phyloP scores from a whole-genome alignment of 2,797 vertebrate genomes.

The Hirundo rustica region DNA sequence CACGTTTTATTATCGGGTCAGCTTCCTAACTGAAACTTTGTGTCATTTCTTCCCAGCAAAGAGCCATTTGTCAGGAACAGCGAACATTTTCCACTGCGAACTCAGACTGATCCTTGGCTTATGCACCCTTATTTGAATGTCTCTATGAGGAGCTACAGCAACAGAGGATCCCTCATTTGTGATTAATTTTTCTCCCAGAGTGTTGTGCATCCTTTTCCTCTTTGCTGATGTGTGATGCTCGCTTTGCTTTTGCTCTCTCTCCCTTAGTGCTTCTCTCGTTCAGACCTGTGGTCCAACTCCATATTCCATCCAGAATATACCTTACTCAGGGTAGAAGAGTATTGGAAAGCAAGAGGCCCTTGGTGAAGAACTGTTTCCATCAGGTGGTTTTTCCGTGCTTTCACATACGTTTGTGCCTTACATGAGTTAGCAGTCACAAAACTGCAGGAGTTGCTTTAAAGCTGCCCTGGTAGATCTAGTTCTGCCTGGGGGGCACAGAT shows the following conservation, averaged over 20 bases:
- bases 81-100: background rate
- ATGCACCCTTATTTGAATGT: background rate
- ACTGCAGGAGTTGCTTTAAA: background rate
- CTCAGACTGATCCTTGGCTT: background rate
- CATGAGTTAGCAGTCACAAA: background rate
- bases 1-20: background rate
- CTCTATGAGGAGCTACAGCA: background rate
- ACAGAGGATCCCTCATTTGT: background rate
- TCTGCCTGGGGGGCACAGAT: background rate
- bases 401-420: background rate
- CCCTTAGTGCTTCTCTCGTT: background rate
- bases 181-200: background rate
- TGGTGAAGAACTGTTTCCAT: background rate
- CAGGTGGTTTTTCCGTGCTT: background rate
- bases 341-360: background rate
- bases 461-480: background rate
- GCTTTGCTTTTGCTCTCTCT: background rate
- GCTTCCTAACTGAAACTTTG: background rate
- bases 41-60: background rate
- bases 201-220: background rate
- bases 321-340: background rate
- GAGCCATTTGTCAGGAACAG: background rate
- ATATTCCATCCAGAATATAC: background rate
- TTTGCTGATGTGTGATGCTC: background rate
- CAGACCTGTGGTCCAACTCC: background rate